Evolutionary conservation across 2,888 invertebrate species (phyloP).

Genomic region (Campoplex nolae): DNA sequence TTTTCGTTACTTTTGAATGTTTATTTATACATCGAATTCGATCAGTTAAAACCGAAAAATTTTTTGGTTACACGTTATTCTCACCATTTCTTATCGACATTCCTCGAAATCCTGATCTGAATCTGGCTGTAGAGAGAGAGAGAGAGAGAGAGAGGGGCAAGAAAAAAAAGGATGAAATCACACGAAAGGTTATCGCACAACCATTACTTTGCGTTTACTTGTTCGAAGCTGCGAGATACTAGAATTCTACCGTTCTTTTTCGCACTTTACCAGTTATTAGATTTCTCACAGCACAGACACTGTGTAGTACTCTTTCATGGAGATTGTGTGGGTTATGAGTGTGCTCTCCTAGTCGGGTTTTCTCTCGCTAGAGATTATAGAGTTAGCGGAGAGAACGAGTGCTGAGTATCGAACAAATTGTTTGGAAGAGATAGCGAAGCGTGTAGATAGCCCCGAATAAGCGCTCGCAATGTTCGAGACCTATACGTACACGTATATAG

Average conservation of each 20-base stretch:
- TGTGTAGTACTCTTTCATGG: not conserved
- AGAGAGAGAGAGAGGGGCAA: not conserved
- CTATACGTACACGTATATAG: not conserved
- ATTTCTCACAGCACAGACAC: constrained; percentile 37
- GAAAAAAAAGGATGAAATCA: not conserved
- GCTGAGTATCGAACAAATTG: constrained; percentile 73
- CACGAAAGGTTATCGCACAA: constrained; percentile 46
- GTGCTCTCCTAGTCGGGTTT: constrained; percentile 27
- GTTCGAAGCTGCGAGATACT: not conserved
- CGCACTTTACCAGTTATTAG: constrained; percentile 31
- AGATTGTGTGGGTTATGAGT: constrained; percentile 15
- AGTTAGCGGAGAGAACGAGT: constrained; percentile 53
- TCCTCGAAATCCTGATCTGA: constrained; percentile 1
- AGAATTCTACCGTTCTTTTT: not conserved
- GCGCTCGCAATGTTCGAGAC: constrained; percentile 31
- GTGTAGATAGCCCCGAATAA: constrained; percentile 50
- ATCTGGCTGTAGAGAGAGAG: not conserved
- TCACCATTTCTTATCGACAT: not conserved
- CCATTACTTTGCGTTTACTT: constrained; percentile 49
- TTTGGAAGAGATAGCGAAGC: constrained; percentile 75
- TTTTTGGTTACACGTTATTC: not conserved
- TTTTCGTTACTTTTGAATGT: too few species aligned
- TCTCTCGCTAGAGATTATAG: constrained; percentile 51
- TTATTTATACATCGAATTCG: too few species aligned
- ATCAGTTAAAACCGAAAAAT: too few species aligned